A percentile compares a stretch with the other conserved stretches of the same genome.
Evolutionary conservation across 2,113 vertebrate species (phyloP).

Genomic region (Sylvietta virens): DNA sequence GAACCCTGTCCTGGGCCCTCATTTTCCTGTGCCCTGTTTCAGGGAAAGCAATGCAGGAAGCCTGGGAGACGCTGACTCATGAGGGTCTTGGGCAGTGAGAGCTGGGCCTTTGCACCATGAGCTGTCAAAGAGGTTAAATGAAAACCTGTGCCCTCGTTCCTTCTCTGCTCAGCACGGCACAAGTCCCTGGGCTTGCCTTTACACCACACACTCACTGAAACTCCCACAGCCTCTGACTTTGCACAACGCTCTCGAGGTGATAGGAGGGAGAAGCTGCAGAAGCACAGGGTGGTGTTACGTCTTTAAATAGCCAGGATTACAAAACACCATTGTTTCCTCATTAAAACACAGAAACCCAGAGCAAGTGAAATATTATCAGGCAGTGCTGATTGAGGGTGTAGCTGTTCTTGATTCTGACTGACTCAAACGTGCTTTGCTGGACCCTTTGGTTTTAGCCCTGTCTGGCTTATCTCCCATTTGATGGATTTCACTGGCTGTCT

Average conservation of each 20-base stretch:
- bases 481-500: background rate
- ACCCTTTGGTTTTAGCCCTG: background rate
- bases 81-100: background rate
- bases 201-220: background rate
- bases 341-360: conserved; percentile 6
- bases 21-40: background rate
- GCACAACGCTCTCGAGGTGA: fast-evolving
- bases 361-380: conserved; percentile 39
- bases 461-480: conserved; percentile 1
- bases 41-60: background rate
- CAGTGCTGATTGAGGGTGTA: background rate
- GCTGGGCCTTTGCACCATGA: background rate
- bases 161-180: background rate
- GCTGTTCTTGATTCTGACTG: background rate
- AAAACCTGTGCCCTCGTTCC: background rate
- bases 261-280: background rate
- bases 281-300: background rate
- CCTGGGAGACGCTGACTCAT: background rate
- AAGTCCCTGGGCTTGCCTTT: background rate
- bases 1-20: background rate
- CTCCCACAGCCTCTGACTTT: background rate
- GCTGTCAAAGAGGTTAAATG: background rate
- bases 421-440: background rate
- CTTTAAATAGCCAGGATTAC: conserved; percentile 6
- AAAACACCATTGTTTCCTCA: conserved; percentile 6